Evolutionary conservation across 2,888 invertebrate species (phyloP).

Genomic region (Spialia ferax): DNA sequence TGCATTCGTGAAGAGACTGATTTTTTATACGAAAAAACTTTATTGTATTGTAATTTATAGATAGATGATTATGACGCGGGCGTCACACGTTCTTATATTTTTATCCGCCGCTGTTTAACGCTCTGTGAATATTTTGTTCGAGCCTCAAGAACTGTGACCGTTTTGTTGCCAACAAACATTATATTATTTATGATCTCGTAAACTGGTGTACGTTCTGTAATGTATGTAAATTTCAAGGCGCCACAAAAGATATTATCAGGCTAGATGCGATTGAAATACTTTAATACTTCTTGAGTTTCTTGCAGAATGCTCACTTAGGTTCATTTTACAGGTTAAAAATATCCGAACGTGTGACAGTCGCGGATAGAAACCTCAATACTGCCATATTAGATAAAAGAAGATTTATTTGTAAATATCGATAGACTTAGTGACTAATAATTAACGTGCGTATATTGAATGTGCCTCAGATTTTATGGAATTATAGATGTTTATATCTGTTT

Average conservation of each 20-base stretch:
- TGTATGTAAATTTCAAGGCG: conserved; percentile 37
- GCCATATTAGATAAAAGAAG: conserved; percentile 77
- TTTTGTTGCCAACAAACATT: conserved; percentile 41
- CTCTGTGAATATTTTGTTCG: conserved; percentile 32
- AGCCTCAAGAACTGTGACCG: conserved; percentile 38
- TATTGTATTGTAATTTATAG: conserved; percentile 65
- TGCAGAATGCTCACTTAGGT: conserved; percentile 26
- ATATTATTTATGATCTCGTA: conserved; percentile 46
- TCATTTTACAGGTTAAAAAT: conserved; percentile 31
- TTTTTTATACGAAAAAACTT: conserved; percentile 58
- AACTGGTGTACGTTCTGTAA: conserved; percentile 38
- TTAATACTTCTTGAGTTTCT: conserved; percentile 1
- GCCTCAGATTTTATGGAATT: conserved; percentile 81
- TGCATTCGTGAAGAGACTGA: conserved; percentile 68
- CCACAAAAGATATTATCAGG: background rate
- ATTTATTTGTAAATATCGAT: conserved; percentile 65
- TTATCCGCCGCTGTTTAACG: conserved; percentile 41
- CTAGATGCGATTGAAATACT: conserved; percentile 2
- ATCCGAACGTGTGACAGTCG: conserved; percentile 50
- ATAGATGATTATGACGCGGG: conserved; percentile 51
- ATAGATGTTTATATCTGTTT: conserved; percentile 67
- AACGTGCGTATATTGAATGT: conserved; percentile 81
- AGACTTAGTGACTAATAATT: conserved; percentile 50
- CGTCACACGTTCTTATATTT: conserved; percentile 60
- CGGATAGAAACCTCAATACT: conserved; percentile 76